Evolutionary conservation across 2,113 vertebrate species (phyloP).

Genomic region (Lota lota): DNA sequence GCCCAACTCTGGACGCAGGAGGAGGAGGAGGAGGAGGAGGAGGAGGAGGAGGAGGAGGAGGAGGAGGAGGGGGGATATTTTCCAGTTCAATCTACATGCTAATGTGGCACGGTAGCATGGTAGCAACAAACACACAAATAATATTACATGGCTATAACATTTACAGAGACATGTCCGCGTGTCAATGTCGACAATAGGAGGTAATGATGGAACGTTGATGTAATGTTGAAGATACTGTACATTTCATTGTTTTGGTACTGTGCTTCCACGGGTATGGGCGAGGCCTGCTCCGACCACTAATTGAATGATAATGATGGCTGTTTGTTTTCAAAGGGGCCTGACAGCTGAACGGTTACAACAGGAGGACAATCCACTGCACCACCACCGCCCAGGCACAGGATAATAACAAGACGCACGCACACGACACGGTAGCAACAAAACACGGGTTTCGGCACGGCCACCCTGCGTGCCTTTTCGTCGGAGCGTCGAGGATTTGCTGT

Average conservation of each 20-base stretch:
- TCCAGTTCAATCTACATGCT: not conserved
- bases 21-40: not conserved
- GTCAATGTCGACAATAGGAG: not conserved
- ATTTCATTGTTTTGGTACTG: not conserved
- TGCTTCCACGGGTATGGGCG: not conserved
- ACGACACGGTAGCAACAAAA: slow-evolving; percentile 39
- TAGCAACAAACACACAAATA: not conserved
- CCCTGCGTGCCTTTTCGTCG: slow-evolving; percentile 23
- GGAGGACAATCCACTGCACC: slow-evolving; percentile 6
- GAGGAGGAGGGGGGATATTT: slow-evolving; percentile 8
- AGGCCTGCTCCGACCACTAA: slow-evolving; percentile 17
- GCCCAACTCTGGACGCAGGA: slow-evolving; percentile 79
- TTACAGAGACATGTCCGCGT: no score
- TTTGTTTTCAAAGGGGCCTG: slow-evolving; percentile 37
- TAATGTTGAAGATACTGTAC: not conserved
- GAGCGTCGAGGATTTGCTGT: slow-evolving; percentile 54
- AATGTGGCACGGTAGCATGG: not conserved
- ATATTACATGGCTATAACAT: not conserved
- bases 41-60: no score
- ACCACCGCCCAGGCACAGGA: slow-evolving; percentile 16
- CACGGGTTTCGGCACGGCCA: slow-evolving; percentile 36
- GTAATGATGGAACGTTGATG: not conserved
- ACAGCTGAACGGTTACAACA: slow-evolving; percentile 34
- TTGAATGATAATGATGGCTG: slow-evolving; percentile 15
- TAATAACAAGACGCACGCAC: slow-evolving; percentile 23